Base-by-base conservation (phyloP, 1,140 invertebrate genomes). In the Anthonomus grandis region DNA sequence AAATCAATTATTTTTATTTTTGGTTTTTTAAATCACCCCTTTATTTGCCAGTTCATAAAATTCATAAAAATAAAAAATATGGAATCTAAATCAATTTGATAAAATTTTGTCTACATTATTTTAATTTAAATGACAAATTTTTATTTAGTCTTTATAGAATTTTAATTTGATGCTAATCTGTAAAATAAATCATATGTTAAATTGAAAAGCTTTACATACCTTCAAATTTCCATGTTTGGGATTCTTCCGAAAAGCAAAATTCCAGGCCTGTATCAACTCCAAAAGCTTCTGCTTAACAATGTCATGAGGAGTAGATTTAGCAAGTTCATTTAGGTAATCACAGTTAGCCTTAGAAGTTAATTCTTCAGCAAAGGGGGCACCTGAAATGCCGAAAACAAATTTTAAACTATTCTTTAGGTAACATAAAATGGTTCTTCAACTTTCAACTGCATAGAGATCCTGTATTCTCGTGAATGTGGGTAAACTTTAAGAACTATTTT, bases 231-330 rank as follows among this genome's bases (percentile, higher is more conserved):
- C 86, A 74, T 96, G 96, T 68, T 90, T 92, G 0, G 91, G 84
- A 68, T 85, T 87, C 59, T 95, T 94, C 39, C 93, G 82, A 71
- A 98, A 98, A 24, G 95, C 97, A 78, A 93, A 92, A 23, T 92
- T 92, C 96, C 95, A 98, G 18, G 90, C 89, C 79, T 98, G 96
- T 64, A 98, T 87, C 39, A 99, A 75, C 74, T 98, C 95, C 34
- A 98, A 76, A 59, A 95, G 85, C 78, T 98, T 98, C 37, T 80
- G 84, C 67, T 87, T 87, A 0, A 97, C 86, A 68, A 87, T 86
- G 63, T 94, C 90, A 65, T 94, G 88, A 5, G 82, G 79, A 0
- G 87, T 86, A n/a, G 82, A 82, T 74, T 90, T 93, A 4, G 89
- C 84, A 31, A 94, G 76, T 42, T 95, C 90, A 72, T 88, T 85